A percentile compares a stretch with the other conserved stretches of the same genome.
Conservation (phyloP, 2,888 invertebrate genomes). For the Drosophila robusta region DNA sequence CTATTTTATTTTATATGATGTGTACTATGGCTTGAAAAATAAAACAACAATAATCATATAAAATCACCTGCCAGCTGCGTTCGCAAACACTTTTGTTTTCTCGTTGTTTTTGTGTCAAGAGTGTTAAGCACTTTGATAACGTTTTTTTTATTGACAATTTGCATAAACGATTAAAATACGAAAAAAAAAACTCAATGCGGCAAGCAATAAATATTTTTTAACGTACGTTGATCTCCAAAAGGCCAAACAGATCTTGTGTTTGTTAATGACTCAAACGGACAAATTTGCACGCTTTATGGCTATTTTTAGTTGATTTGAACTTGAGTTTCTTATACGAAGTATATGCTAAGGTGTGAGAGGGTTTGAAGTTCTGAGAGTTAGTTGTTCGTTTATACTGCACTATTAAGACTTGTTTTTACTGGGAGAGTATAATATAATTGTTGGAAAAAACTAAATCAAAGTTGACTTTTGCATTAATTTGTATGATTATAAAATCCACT, state of each 20-base stretch:
- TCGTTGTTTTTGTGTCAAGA: not conserved
- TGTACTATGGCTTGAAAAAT: not conserved
- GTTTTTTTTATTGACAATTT: constrained; percentile 11
- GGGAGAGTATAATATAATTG: no score
- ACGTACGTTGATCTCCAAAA: constrained; percentile 9
- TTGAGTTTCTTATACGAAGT: constrained; percentile 10
- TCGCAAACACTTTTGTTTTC: not conserved
- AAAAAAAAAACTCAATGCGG: constrained; percentile 4
- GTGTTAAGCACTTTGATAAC: constrained; percentile 4
- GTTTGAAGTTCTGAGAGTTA: no score
- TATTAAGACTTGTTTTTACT: no score
- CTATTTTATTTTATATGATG: not conserved
- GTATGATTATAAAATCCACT: not conserved
- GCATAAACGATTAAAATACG: constrained; percentile 40
- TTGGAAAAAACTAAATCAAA: no score
- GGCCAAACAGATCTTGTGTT: constrained; percentile 15
- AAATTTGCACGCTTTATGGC: constrained; percentile 8
- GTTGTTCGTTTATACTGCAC: no score
- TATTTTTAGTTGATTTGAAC: constrained; percentile 1
- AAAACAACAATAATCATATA: not conserved
- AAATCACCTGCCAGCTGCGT: not conserved
- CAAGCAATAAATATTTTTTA: constrained; percentile 9
- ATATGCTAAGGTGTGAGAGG: no score
- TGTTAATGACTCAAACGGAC: constrained; percentile 1
- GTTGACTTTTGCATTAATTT: not conserved